Evolutionary conservation across 2,797 vertebrate genomes (phyloP).

Genomic region (Hylomyscus alleni): DNA sequence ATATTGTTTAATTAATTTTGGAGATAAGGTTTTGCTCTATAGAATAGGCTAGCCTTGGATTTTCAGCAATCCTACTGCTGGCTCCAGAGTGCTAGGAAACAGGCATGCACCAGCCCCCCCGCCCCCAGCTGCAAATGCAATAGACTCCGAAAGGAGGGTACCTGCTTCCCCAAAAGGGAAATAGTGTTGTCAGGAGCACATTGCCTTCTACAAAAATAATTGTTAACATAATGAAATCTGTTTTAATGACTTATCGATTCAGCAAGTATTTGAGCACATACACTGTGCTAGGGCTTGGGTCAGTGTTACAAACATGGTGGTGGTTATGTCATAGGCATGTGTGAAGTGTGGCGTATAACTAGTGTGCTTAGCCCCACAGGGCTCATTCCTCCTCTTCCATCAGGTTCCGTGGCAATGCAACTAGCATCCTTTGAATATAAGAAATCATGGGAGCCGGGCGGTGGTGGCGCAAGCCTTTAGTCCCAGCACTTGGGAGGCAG

Average conservation of each 20-base stretch:
- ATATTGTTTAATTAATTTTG: neutral
- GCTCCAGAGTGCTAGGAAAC: neutral
- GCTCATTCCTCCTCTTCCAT: conserved; percentile 24
- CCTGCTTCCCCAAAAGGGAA: conserved; percentile 24
- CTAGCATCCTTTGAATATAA: conserved; percentile 20
- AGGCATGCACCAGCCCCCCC: neutral
- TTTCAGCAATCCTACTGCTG: neutral
- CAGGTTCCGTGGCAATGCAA: conserved; percentile 37
- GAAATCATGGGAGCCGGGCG: conserved; percentile 16
- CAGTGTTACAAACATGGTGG: conserved; percentile 26
- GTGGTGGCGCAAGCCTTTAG: too few relatives aligned
- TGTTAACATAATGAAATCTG: neutral
- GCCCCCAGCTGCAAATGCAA: neutral
- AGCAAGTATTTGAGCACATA: conserved; percentile 49
- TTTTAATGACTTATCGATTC: conserved; percentile 49
- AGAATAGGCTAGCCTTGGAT: neutral
- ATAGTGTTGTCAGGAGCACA: neutral
- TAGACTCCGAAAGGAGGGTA: conserved; percentile 1
- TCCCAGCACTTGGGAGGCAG: too few relatives aligned
- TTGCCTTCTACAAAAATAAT: conserved; percentile 6
- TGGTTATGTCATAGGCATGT: conserved; percentile 1
- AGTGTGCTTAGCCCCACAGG: neutral
- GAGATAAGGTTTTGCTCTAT: neutral
- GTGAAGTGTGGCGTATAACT: conserved; percentile 27
- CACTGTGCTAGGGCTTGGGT: neutral